Percentiles rank a stretch among this genome's conserved stretches.
phyloP scores from a whole-genome alignment of 2,888 invertebrate genomes.

The Prostheceraeus crozeri region DNA sequence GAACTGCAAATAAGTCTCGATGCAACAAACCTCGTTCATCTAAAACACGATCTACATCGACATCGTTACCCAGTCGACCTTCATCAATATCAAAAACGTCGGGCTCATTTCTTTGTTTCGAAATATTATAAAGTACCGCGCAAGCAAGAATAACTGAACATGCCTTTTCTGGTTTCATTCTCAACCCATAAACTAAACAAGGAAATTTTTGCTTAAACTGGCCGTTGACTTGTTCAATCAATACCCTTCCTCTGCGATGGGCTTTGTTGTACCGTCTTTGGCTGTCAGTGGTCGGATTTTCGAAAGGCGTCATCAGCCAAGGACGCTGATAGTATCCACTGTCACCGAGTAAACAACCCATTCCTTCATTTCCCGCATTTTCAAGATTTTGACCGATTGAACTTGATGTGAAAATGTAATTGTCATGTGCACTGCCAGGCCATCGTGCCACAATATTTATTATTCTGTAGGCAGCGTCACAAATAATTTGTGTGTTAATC shows the following conservation, averaged over 20 bases:
- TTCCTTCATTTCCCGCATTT: not conserved
- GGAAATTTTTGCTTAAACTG: constrained; percentile 14
- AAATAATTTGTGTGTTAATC: constrained; percentile 15
- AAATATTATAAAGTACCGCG: constrained; percentile 11
- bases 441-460: constrained; percentile 14
- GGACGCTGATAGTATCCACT: constrained; percentile 23
- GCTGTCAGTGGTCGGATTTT: constrained; percentile 30
- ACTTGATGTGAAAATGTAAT: constrained; percentile 5
- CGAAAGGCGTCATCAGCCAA: constrained; percentile 40
- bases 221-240: constrained; percentile 17
- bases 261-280: constrained; percentile 34
- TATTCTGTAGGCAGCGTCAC: constrained; percentile 12
- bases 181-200: not conserved
- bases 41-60: not conserved
- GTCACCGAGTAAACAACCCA: constrained; percentile 33
- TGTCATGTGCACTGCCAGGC: constrained; percentile 9
- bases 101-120: not conserved
- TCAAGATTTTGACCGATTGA: constrained; percentile 1
- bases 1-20: not conserved
- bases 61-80: not conserved
- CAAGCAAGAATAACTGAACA: constrained; percentile 11
- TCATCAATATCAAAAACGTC: not conserved
- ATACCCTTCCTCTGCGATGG: constrained; percentile 13
- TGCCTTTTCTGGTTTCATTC: constrained; percentile 11
- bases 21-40: constrained; percentile 7